phyloP scores from a whole-genome alignment of 2,113 vertebrate species.

The Thamnaconus septentrionalis region DNA sequence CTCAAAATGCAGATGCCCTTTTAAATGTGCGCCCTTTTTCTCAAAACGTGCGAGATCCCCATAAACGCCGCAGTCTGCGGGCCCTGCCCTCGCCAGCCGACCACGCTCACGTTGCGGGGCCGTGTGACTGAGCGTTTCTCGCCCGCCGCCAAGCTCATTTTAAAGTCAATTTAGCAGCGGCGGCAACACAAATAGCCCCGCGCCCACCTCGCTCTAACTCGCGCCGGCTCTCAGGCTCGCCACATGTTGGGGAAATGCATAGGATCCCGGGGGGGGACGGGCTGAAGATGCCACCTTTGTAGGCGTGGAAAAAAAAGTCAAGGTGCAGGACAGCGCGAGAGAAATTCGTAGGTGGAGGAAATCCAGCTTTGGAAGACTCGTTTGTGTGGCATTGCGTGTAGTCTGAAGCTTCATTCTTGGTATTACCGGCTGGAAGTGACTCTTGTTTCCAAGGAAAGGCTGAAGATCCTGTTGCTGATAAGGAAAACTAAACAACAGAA shows the following conservation, averaged over 20 bases:
- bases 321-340: background rate
- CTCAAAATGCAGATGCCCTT: conserved; percentile 29
- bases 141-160: conserved; percentile 9
- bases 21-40: background rate
- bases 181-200: conserved; percentile 38
- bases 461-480: background rate
- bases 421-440: conserved; percentile 25
- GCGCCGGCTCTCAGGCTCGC: conserved; percentile 40
- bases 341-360: background rate
- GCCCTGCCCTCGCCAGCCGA: conserved; percentile 25
- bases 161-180: conserved; percentile 48
- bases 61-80: conserved; percentile 15
- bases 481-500: no score
- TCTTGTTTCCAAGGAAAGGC: conserved; percentile 4
- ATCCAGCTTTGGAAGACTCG: conserved; percentile 13
- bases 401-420: conserved; percentile 16
- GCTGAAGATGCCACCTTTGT: conserved; percentile 5
- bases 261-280: conserved; percentile 15
- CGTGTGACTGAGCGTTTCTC: conserved; percentile 37
- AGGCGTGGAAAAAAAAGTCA: background rate
- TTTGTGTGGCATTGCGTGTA: conserved; percentile 37
- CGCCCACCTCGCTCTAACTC: conserved; percentile 19
- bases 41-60: conserved; percentile 13
- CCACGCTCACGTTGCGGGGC: conserved; percentile 41
- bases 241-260: conserved; percentile 1